Conservation (phyloP, 1,140 invertebrate species). For the Lasaia peninsularis region DNA sequence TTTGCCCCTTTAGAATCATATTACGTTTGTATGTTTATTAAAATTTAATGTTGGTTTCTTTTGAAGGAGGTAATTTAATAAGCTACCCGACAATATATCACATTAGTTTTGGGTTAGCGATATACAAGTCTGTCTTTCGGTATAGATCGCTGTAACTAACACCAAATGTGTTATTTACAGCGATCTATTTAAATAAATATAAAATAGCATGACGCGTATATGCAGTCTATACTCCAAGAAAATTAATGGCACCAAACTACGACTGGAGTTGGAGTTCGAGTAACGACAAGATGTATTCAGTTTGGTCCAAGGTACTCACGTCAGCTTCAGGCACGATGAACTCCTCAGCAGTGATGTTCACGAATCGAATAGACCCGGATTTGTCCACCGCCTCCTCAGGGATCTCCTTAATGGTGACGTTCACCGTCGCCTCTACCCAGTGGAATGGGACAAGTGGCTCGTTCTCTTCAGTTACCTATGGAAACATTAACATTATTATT, state of each 20-base stretch:
- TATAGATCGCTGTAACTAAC: too few relatives aligned
- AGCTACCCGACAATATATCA: too few relatives aligned
- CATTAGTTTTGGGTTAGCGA: too few relatives aligned
- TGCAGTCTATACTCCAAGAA: too few relatives aligned
- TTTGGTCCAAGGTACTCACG: slow-evolving; percentile 41
- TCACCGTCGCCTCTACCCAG: slow-evolving; percentile 87
- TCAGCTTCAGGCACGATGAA: slow-evolving; percentile 84
- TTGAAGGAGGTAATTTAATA: neutral
- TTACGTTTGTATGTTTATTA: neutral
- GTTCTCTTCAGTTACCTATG: slow-evolving; percentile 79
- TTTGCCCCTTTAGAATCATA: neutral
- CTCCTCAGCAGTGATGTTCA: slow-evolving; percentile 88
- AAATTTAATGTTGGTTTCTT: neutral
- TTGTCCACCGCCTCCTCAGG: slow-evolving; percentile 93
- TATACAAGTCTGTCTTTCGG: too few relatives aligned
- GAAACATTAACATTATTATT: too few relatives aligned
- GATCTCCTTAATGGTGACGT: slow-evolving; percentile 90
- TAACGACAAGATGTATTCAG: too few relatives aligned
- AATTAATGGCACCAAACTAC: too few relatives aligned
- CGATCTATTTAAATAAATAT: too few relatives aligned
- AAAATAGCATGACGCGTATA: too few relatives aligned
- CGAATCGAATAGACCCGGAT: slow-evolving; percentile 92
- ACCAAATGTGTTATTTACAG: too few relatives aligned
- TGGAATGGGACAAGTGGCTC: slow-evolving; percentile 77
- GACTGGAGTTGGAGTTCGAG: too few relatives aligned